Percentiles rank a stretch among this genome's conserved stretches.
Conservation (phyloP, 1,140 invertebrate species). For the Helicoverpa zea region DNA sequence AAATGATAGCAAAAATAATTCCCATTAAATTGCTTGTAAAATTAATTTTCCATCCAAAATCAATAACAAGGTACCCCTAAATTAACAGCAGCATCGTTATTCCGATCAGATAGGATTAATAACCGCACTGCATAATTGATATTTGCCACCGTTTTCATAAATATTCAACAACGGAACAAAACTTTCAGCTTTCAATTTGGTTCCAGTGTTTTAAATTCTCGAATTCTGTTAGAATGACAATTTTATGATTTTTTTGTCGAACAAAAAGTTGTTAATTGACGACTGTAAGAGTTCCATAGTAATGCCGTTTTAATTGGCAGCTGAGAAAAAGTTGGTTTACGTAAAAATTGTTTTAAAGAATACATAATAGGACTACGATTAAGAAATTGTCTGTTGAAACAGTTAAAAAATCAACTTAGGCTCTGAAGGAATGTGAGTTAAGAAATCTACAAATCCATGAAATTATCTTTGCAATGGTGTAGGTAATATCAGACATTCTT, state of each 20-base stretch:
- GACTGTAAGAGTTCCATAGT: not conserved
- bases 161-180: conserved; percentile 73
- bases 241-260: conserved; percentile 21
- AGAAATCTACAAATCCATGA: too few relatives aligned
- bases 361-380: too few relatives aligned
- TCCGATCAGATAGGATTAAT: conserved; percentile 51
- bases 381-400: too few relatives aligned
- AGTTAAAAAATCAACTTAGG: too few relatives aligned
- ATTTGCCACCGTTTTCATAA: conserved; percentile 75
- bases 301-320: conserved; percentile 12
- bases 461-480: too few relatives aligned
- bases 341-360: not conserved
- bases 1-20: conserved; percentile 34
- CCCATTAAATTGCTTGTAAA: conserved; percentile 34
- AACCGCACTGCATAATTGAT: conserved; percentile 62
- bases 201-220: conserved; percentile 46
- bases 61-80: conserved; percentile 42
- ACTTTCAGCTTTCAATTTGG: conserved; percentile 55
- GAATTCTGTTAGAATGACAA: conserved; percentile 30
- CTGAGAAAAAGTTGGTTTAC: not conserved
- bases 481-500: not conserved
- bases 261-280: conserved; percentile 29
- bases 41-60: conserved; percentile 48
- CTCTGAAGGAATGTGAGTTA: too few relatives aligned
- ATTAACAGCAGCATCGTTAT: conserved; percentile 51